Percentiles rank a stretch among this genome's conserved stretches.
Conservation (phyloP, 2,113 vertebrate species). For the Pteruthius melanotis region DNA sequence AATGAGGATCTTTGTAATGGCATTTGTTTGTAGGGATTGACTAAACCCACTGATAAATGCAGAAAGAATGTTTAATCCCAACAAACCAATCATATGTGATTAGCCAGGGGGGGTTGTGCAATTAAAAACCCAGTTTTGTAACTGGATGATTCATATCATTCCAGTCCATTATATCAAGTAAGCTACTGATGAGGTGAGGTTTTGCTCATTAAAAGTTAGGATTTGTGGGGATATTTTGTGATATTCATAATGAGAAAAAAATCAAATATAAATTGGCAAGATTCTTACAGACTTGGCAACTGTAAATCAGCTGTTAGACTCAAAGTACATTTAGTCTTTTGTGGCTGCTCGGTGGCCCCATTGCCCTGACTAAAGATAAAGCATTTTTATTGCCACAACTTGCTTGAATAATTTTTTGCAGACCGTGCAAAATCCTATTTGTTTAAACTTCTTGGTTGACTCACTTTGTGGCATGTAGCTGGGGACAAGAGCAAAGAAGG, state of each 20-base stretch:
- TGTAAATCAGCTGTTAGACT: slow-evolving; percentile 20
- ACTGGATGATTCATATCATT: background rate
- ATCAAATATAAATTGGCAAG: background rate
- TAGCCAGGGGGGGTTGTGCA: background rate
- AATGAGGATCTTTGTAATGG: background rate
- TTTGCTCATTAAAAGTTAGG: background rate
- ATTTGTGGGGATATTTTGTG: background rate
- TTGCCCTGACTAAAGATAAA: slow-evolving; percentile 43
- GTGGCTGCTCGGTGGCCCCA: background rate
- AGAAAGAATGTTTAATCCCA: background rate
- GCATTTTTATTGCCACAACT: slow-evolving; percentile 32
- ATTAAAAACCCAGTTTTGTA: background rate
- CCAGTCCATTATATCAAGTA: background rate
- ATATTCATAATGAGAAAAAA: background rate
- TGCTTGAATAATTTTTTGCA: slow-evolving; percentile 49
- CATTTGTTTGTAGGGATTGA: background rate
- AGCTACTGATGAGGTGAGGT: background rate
- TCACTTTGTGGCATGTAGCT: background rate
- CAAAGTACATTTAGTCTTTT: background rate
- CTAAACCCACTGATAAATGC: background rate
- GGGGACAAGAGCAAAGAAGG: background rate
- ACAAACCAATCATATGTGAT: background rate
- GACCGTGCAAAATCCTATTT: background rate
- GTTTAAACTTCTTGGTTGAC: slow-evolving; percentile 43
- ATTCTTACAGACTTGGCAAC: background rate